Percentiles rank a stretch among this genome's conserved stretches.
phyloP scores from a whole-genome alignment of 2,888 invertebrate species.

The Altica lythri region DNA sequence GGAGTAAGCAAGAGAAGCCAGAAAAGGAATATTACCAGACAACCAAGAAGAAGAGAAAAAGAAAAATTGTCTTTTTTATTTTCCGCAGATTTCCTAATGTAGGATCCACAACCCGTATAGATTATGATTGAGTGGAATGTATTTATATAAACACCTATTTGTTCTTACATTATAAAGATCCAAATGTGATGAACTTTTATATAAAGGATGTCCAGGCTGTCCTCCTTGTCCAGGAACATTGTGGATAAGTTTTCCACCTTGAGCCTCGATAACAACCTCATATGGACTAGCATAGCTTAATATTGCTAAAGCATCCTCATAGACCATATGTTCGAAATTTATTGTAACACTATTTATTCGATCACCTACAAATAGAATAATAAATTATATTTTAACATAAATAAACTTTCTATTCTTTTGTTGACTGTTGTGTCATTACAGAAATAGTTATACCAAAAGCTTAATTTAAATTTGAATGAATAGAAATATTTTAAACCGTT shows the following conservation, averaged over 20 bases:
- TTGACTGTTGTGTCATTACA: neutral
- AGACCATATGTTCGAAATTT: conserved; percentile 85
- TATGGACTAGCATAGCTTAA: conserved; percentile 91
- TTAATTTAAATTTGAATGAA: neutral
- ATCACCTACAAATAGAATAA: conserved; percentile 68
- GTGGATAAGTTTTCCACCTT: conserved; percentile 58
- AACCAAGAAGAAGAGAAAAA: no score
- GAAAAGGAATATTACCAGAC: no score
- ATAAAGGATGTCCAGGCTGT: conserved; percentile 74
- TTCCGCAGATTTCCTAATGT: no score
- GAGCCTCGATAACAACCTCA: conserved; percentile 79
- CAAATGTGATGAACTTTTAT: conserved; percentile 77
- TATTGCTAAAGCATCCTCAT: conserved; percentile 88
- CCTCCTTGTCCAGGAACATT: conserved; percentile 53
- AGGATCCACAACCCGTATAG: no score
- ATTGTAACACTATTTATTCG: conserved; percentile 85
- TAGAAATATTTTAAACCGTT: neutral
- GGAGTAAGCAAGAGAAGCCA: no score
- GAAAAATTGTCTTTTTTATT: no score
- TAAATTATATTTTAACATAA: neutral
- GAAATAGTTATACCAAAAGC: neutral
- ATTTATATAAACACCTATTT: no score
- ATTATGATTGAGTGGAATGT: no score
- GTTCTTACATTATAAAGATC: conserved; percentile 61
- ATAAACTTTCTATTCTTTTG: neutral